Evolutionary conservation across 2,113 vertebrate genomes (phyloP), one percentile per base, ranked within the genome.

Genomic region (Megaleporinus macrocephalus): DNA sequence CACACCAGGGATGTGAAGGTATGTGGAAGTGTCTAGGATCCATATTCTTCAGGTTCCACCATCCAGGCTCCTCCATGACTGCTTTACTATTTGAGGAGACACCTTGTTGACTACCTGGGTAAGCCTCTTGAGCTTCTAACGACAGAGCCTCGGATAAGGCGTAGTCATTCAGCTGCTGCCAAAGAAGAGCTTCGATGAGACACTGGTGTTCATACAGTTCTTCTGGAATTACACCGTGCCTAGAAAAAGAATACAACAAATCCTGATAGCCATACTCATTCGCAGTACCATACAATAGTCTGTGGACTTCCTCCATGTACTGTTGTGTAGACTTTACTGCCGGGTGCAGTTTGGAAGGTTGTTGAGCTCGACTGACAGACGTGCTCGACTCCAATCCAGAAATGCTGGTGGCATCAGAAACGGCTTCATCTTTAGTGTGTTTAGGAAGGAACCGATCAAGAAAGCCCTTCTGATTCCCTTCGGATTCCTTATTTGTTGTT

Each of bases 151-250:
- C 92, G 49, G 87, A 81, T 20, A 91, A 88, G 51, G 88, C 88
- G 86, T 93, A 93, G 61, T 94, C 92, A 87, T 94, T 94, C 14
- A 94, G 88, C 85, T 94, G 93, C 83, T 94, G 93, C 93, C 92
- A 95, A 73, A 94, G 83, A 73, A 94, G 90, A 74, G 88, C 91
- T 82, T 95, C 94, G 57, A 94, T 92, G 24, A 94, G 93, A 88
- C 90, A 93, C 62, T 94, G 93, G 73, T 94, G 91, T 33, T 95
- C 94, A 82, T 92, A 94, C 0, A 94, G 88, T 30, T 94, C 92
- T 68, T 91, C 85, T 81, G 90, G 90, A 90, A 94, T 91, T 33
- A 92, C 89, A 44, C 93, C 92, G 84, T 93, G 81, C 27, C 93
- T 90, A 83, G 92, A 91, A 81, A 94, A 94, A 76, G 92, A 92